Evolutionary conservation across 2,113 vertebrate species (phyloP), one percentile per base, ranked within the genome.

Genomic region (Corvus moneduloides): DNA sequence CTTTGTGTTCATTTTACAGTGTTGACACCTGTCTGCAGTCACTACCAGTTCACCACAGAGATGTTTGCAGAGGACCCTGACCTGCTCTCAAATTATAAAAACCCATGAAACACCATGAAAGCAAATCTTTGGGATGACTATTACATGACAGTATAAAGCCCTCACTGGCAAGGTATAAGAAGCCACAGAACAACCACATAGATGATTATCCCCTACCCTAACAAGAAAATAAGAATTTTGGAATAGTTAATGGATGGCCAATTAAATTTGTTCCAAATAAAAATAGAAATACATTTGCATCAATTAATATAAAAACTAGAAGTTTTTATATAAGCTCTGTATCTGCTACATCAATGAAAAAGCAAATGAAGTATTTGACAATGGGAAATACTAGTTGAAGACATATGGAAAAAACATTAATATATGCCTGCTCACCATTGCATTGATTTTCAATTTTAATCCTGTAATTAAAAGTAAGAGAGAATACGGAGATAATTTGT

Each of bases 311-410:
- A 51, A 48, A 68, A 82, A 54, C 5, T 1, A 37, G 4, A 78
- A 48, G 16, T 16, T 85, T 85, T 90, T 0, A 48, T 76, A 64
- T 49, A 62, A 81, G 10, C 10, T 66, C 13, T 80, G 3, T 30
- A 37, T n/a, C 32, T 62, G 22, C 7, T 74, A 44, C 22, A 55
- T 11, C 48, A 94, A 24, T 33, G 17, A 41, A 63, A 76, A 44
- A 73, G 13, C 9, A n/a, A 14, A 48, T 46, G n/a, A 78, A 87
- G 1, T 35, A 30, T 37, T 67, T 43, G 71, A 12, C 0, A 0
- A 71, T 51, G 23, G 78, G 41, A 62, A 81, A 49, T 21, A 58
- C 13, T 67, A 39, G 17, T 49, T 58, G 64, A 84, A 89, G 23
- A 37, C 7, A 28, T 16, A 48, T 4, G 6, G 20, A 44, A 9